Evolutionary conservation across 2,888 invertebrate species (phyloP), one percentile per base, ranked within the genome.

Genomic region (Apodemia duryi): DNA sequence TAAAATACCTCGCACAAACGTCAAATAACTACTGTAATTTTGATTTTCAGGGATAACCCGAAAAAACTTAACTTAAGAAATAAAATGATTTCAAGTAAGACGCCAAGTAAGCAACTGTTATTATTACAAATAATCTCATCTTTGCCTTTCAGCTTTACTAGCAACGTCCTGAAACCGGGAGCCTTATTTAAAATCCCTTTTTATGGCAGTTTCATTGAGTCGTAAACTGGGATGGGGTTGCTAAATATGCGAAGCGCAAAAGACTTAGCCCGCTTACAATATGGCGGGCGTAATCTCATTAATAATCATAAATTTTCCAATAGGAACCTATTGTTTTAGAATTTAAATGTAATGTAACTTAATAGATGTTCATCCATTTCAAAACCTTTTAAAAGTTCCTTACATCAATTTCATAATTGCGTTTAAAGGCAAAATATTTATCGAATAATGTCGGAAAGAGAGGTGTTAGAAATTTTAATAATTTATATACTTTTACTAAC

Each of bases 121-220:
- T 60, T 35, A 60, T 13, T 35, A 35, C 35, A 60, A 60, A 60
- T 60, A 6, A 60, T 35, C 35, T 35, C 57, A 60, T 60, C 13
- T 51, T 60, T 35, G 57, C 57, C 32, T 60, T 60, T 13, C n/a
- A 60, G 57, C 32, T 32, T 32, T 60, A 60, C 13, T 60, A 35
- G 32, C 13, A 11, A n/a, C 35, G 13, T 35, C 32, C 57, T 32
- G 32, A 60, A 11, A 32, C 49, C 49, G 49, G 13, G 57, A 6
- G 35, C 57, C 57, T 60, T 13, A 57, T 29, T 57, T 57, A 57
- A 57, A 57, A 57, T 57, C 57, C 57, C 29, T 57, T 57, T 57
- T 57, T 57, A 57, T 11, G 29, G 57, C 57, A 57, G 10, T 57
- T 57, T 57, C 32, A 57, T 57, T 57, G 57, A 32, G 29, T 57